Base-by-base conservation (phyloP, 2,797 vertebrate species). In the Sebastes kiyomatsui region DNA sequence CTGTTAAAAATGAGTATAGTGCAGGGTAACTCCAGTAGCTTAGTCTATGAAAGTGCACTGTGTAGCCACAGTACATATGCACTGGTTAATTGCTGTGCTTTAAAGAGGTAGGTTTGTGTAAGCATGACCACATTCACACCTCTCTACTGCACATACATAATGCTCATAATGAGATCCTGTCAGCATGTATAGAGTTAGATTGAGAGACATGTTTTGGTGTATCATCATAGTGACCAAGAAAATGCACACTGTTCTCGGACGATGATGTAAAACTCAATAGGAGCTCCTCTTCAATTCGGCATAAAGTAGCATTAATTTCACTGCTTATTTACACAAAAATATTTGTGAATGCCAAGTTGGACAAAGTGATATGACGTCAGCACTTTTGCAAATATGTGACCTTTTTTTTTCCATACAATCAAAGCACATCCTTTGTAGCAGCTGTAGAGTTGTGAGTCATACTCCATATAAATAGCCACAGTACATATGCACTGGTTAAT, bases 161-260 rank as follows among this genome's bases (percentile, higher is more conserved):
- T 56, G 4, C 8, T 33, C 35, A 58, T 12, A 3, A 56, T 49
- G 54, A 54, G 3, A 12, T 23, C 22, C 62, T 20, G 20, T 38
- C 66, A 13, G 14, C 12, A 12, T 10, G 46, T 23, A 2, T 12
- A 42, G 32, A 12, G 18, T 23, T 13, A 38, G 12, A 23, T 23
- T 20, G 10, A 59, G 11, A 64, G 61, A 20, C 54, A 9, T 54
- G 2, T 60, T 46, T 60, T 56, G 16, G 18, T 23, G 22, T 3
- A 54, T 38, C 35, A 38, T 77, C 22, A 35, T 12, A 22, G 18
- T 49, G 25, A 76, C 56, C 16, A 59, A 68, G 49, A 10, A 20
- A 71, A 46, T 1, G 4, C 27, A 28, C n/a, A 30, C 3, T 2
- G 4, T 4, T 20, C 1, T 12, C 3, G 0, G 0, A 52, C 1